Conservation (phyloP, 2,113 vertebrate genomes). For the Himantopus leucocephalus region DNA sequence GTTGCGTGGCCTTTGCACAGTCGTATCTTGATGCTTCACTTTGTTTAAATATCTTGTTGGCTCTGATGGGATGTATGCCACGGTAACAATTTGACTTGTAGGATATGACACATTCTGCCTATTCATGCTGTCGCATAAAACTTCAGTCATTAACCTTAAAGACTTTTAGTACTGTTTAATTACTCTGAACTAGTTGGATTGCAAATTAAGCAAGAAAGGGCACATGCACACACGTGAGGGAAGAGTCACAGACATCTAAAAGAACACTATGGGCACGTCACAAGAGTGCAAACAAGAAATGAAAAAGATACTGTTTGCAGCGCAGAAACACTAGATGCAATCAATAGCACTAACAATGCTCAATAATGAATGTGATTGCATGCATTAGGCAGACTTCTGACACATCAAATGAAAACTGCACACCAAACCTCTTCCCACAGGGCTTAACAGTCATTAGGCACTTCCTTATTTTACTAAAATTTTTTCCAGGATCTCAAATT, state of each 20-base stretch:
- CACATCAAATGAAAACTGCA: neutral
- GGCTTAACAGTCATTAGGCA: neutral
- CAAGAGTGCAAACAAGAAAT: neutral
- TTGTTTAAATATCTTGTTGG: accelerated
- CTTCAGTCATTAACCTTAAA: neutral
- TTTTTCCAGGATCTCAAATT: neutral
- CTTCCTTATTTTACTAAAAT: neutral
- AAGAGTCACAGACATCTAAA: neutral
- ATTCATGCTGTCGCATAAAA: neutral
- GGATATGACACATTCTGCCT: neutral
- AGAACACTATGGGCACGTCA: neutral
- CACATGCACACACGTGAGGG: neutral
- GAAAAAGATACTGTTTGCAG: neutral
- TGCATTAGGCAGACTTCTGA: neutral
- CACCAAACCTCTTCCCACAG: neutral
- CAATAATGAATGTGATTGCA: neutral
- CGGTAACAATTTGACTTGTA: neutral
- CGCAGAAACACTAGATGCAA: neutral
- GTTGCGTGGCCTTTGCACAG: accelerated
- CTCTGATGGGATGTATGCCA: neutral
- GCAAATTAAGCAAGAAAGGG: neutral
- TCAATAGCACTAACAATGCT: neutral
- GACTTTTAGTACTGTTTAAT: neutral
- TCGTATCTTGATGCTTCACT: neutral
- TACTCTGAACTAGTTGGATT: neutral